Conservation (phyloP, 2,113 vertebrate genomes). For the Vidua macroura region DNA sequence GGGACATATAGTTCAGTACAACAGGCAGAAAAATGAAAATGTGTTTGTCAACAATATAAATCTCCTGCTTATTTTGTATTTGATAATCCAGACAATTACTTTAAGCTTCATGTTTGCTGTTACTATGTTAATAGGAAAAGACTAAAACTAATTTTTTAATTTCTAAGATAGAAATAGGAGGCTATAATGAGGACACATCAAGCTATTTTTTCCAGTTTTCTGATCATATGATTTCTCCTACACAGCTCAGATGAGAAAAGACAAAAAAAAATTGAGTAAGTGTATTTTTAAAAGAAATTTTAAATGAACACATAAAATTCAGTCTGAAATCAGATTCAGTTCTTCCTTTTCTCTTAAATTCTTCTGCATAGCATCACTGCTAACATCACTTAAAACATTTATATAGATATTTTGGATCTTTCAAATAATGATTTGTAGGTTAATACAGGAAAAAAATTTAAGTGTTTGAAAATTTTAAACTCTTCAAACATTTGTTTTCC, state of each 20-base stretch:
- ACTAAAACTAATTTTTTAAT: neutral
- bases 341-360: neutral
- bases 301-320: neutral
- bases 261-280: neutral
- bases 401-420: neutral
- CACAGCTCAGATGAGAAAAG: neutral
- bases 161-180: neutral
- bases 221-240: neutral
- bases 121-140: neutral
- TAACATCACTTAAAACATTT: neutral
- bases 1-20: neutral
- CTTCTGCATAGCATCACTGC: neutral
- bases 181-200: neutral
- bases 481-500: neutral
- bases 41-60: neutral
- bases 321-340: neutral
- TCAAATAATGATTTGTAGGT: neutral
- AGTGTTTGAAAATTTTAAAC: neutral
- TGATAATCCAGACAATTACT: neutral
- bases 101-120: neutral
- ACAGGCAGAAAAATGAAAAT: neutral
- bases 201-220: neutral
- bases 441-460: neutral
- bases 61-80: neutral
- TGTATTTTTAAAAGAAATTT: neutral